Base-by-base conservation (phyloP, 1,140 invertebrate genomes). In the Chionoecetes opilio region DNA sequence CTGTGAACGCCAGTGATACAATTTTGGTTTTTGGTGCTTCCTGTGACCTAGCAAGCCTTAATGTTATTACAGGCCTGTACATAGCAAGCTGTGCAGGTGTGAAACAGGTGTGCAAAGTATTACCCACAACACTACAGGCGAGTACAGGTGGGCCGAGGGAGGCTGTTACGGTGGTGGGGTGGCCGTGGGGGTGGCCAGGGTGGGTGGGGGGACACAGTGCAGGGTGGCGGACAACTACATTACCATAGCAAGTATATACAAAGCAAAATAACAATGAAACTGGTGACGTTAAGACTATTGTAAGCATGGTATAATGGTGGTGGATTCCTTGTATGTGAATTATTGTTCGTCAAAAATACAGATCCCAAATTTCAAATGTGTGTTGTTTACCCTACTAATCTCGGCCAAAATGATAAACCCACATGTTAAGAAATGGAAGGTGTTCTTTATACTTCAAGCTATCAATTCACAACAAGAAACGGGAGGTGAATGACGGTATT, bases 71-170 rank as follows among this genome's bases (percentile, higher is more conserved):
- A n/a, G 35, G 17, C 32, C 17, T 75, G 29, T 75, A 91, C 31
- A 91, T 91, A 91, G 29, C 35, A 91, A 75, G 89, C 53, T 91
- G 89, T 91, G 89, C 89, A 91, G 53, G 14, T 53, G 88, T 90
- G 88, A 21, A 53, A 35, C 34, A 53, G 38, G 31, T 91, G 89
- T 91, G 89, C 53, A 91, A 75, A 75, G 29, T 75, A n/a, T 75
- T 75, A 75, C n/a, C 21, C 63, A 6, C 21, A 75, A 26, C 63
- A 75, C 63, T 75, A 75, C 63, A 75, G 63, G 63, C n/a, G 63
- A 75, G 26, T 75, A 75, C 63, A 5, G 63, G 63, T 75, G 63
- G 63, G 5, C 63, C 26, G 63, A 26, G 26, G n/a, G 21, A 75
- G 63, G 21, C 63, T 75, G 63, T 75, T 94, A 88, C 86, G 82